Base-by-base conservation (phyloP, 2,888 invertebrate genomes). In the Doris montereyensis region DNA sequence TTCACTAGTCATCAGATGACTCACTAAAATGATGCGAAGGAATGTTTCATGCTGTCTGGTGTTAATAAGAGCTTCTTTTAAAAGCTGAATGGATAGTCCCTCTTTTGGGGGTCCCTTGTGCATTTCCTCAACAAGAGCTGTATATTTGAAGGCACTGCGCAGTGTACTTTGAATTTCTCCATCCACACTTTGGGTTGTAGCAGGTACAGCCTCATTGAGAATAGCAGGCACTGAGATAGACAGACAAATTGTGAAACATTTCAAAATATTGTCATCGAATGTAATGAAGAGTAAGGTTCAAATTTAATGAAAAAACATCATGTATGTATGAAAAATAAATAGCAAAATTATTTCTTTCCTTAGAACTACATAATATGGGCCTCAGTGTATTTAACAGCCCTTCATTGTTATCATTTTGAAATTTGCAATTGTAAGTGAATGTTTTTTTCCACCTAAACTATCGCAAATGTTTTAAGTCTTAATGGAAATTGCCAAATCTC, bases 161-260 rank as follows among this genome's bases (percentile, higher is more conserved):
- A 89, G 77, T 26, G 90, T 89, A 57, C 86, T 83, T 77, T 90
- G 89, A 17, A 91, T 90, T 77, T 89, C 90, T 24, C 85, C 84
- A 83, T 91, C 90, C 3, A 91, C 88, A 86, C 90, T 91, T 80
- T 91, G 89, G 57, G 91, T 90, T 4, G 91, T 91, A 5, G 91
- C 91, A 24, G 91, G 91, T 13, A 91, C 90, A 30, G 91, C 91
- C 84, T 91, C 91, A 85, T 91, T 91, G 77, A 91, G 84, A 78
- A 91, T 91, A 78, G 90, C 90, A 73, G 91, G 91, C 81, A 91
- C 91, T 91, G 84, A 75, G 86, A 68, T 60, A 28, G 3, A 8
- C 5, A 21, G 24, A 26, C 8, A 71, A 3, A 35, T 2, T 32
- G 26, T 13, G 32, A 8, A n/a, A n/a, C n/a, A n/a, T n/a, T n/a